Conservation (phyloP, 2,113 vertebrate genomes). For the Sebastes schlegelii region DNA sequence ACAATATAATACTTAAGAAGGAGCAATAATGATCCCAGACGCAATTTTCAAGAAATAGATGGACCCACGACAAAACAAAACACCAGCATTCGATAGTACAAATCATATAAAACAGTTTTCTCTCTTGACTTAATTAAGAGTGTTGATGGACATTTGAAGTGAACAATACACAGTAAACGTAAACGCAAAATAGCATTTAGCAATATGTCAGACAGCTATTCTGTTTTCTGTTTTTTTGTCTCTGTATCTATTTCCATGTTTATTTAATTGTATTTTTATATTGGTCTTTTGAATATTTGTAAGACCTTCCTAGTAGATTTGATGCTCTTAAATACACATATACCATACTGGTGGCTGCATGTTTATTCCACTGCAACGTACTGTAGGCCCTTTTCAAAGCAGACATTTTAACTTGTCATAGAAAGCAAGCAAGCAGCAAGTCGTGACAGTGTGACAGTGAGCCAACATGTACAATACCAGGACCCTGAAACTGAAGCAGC, state of each 20-base stretch:
- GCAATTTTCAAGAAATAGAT: neutral
- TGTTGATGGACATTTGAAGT: no score
- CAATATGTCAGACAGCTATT: neutral
- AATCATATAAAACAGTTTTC: no score
- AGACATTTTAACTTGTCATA: neutral
- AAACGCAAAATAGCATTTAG: neutral
- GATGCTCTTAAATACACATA: no score
- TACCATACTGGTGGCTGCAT: neutral
- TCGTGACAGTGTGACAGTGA: neutral
- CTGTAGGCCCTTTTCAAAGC: neutral
- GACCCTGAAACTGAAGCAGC: neutral
- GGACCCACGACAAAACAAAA: neutral
- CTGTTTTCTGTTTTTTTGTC: neutral
- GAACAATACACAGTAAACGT: neutral
- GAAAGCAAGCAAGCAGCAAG: neutral
- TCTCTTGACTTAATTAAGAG: no score
- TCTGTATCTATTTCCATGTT: neutral
- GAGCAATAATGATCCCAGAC: neutral
- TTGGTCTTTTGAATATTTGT: neutral
- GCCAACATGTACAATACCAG: neutral
- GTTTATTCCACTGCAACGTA: neutral
- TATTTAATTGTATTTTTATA: neutral
- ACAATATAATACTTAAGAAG: no score
- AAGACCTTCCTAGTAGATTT: neutral
- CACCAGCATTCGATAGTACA: neutral